These are phyloP conservation scores for Linnaemya tessellans DNA, from an alignment of 2,888 invertebrate genomes.

Conservation along the genomic window DNA sequence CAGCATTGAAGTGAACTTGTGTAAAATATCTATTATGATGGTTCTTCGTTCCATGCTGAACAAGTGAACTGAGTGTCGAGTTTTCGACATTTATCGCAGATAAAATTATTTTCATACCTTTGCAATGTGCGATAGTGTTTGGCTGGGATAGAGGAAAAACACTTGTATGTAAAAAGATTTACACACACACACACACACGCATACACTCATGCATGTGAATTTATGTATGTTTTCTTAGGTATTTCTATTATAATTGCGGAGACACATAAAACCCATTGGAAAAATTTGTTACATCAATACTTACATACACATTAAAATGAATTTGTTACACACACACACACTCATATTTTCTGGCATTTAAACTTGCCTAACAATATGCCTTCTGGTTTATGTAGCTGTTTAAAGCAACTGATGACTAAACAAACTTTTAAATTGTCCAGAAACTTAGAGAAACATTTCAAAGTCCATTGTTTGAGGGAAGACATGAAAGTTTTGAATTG, in stretches of 20 bases:
- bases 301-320: neutral
- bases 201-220: neutral
- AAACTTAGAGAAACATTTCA: constrained; percentile 51
- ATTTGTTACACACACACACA: neutral
- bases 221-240: neutral
- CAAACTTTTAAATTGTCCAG: constrained; percentile 67
- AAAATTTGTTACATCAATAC: neutral
- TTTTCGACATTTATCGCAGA: constrained; percentile 69
- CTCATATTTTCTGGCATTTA: neutral
- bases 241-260: neutral
- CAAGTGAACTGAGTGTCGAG: constrained; percentile 64
- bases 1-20: constrained; percentile 45
- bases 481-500: neutral
- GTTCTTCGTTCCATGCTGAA: constrained; percentile 41
- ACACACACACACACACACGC: neutral
- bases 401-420: constrained; percentile 44
- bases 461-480: constrained; percentile 38
- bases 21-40: constrained; percentile 63
- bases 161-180: neutral
- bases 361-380: constrained; percentile 11
- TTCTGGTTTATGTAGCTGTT: constrained; percentile 30
- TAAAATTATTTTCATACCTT: constrained; percentile 53
- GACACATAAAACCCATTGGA: neutral
- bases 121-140: constrained; percentile 12
- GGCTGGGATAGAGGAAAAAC: neutral